Percentiles rank a stretch among this genome's conserved stretches.
Conservation (phyloP, 53 echinoderm and acorn worm species). For the Astropecten irregularis region DNA sequence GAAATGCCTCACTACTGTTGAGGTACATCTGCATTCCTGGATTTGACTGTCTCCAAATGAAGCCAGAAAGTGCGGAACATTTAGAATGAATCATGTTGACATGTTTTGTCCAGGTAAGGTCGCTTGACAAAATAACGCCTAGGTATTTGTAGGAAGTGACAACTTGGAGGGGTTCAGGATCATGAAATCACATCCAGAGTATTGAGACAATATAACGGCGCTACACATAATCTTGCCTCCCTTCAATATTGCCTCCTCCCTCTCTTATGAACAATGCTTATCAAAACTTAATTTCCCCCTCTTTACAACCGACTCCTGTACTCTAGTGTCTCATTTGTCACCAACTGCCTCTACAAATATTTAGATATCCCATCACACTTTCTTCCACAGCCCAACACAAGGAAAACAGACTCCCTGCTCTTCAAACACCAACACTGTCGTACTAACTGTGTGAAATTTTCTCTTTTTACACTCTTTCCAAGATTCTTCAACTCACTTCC, state of each 20-base stretch:
- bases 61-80: too few relatives aligned
- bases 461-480: not conserved
- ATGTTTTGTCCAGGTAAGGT: too few relatives aligned
- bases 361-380: not conserved
- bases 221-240: slow-evolving; percentile 9
- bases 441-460: not conserved
- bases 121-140: too few relatives aligned
- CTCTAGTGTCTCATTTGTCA: too few relatives aligned
- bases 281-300: slow-evolving; percentile 7
- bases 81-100: too few relatives aligned
- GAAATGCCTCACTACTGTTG: too few relatives aligned
- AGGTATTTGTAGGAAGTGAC: too few relatives aligned
- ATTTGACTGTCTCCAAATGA: too few relatives aligned
- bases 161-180: too few relatives aligned
- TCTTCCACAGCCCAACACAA: not conserved
- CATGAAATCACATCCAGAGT: slow-evolving; percentile 24
- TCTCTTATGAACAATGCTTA: slow-evolving; percentile 18
- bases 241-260: too few relatives aligned
- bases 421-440: slow-evolving; percentile 12
- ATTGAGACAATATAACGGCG: slow-evolving; percentile 17
- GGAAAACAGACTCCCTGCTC: not conserved
- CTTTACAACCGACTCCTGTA: slow-evolving; percentile 9
- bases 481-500: not conserved
- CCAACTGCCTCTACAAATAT: slow-evolving; percentile 2
- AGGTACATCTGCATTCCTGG: too few relatives aligned